Conservation (phyloP, 2,797 vertebrate species). For the Aeoliscus strigatus region DNA sequence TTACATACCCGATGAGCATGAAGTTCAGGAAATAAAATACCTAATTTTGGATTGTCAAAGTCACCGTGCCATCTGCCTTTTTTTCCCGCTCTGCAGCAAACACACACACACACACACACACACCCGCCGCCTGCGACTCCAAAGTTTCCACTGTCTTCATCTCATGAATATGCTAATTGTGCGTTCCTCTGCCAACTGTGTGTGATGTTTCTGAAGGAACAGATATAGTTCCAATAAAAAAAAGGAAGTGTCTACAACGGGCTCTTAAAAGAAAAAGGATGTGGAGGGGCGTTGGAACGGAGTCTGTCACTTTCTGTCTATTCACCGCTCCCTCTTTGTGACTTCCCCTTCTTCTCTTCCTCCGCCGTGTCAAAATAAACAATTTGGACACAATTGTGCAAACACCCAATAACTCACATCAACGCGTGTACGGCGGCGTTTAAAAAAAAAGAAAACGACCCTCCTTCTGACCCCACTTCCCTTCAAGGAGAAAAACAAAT, state of each 20-base stretch:
- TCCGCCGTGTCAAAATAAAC: conserved; percentile 19
- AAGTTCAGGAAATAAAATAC: conserved; percentile 67
- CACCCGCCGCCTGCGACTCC: conserved; percentile 53
- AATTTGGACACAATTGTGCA: conserved; percentile 34
- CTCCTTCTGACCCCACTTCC: too few species aligned
- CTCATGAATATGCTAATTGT: conserved; percentile 76
- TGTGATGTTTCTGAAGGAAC: conserved; percentile 68
- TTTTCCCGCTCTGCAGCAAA: too few species aligned
- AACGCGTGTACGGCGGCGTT: too few species aligned
- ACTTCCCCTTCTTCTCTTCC: conserved; percentile 32
- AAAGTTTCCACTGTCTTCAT: conserved; percentile 67
- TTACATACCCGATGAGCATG: conserved; percentile 71
- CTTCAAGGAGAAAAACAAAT: too few species aligned
- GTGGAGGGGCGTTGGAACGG: conserved; percentile 58
- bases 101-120: too few species aligned
- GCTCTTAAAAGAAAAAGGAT: conserved; percentile 55
- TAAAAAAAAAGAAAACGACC: too few species aligned
- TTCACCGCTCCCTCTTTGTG: conserved; percentile 15
- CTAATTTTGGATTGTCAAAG: conserved; percentile 74
- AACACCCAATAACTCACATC: too few species aligned
- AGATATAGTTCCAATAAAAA: conserved; percentile 69
- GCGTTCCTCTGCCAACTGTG: conserved; percentile 61
- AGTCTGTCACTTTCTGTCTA: conserved; percentile 10
- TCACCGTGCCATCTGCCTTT: conserved; percentile 71
- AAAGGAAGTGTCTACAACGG: conserved; percentile 62